Base-by-base conservation (phyloP, 2,113 vertebrate genomes). In the Spilogale gracilis region DNA sequence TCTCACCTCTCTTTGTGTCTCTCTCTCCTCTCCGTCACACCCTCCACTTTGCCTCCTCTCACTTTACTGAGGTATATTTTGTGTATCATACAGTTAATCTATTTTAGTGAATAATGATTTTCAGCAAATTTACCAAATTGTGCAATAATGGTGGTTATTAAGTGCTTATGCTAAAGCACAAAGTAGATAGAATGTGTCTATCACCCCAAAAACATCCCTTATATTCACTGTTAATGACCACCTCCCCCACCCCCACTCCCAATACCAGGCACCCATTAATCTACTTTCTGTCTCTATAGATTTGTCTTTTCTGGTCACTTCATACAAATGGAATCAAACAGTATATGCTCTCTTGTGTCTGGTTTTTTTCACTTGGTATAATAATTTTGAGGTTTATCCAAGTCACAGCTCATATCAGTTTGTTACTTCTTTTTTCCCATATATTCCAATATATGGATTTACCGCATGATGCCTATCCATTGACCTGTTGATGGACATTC, bases 21-120 rank as follows among this genome's bases (percentile, higher is more conserved):
- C 20, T 30, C 27, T 23, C 16, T 45, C n/a, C 61, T 21, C 6
- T 1, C 16, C 38, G 8, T 38, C 8, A 5, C 50, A 45, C 3
- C 10, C 32, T 60, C 48, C 73, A 7, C 32, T 69, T 30, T 38
- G 32, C 50, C 14, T 87, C 92, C 32, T 82, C 85, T 2, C 12
- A 71, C 45, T 69, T 86, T 87, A 69, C 21, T 23, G 30, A 78
- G 43, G 32, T 5, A 20, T 71, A 79, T 32, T 86, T 89, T 94
- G 10, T 27, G n/a, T 86, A 74, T 76, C 27, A 30, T 18, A 14
- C 13, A 60, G 43, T 52, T 96, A 71, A 92, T 14, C 60, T n/a
- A 88, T 67, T 95, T 84, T 82, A 95, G 76, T 20, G 61, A 13
- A 61, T 48, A 90, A 32, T 87, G 32, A 30, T 73, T 86, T 78